Conservation (phyloP, 2,797 vertebrate species). For the Leuciscus waleckii region DNA sequence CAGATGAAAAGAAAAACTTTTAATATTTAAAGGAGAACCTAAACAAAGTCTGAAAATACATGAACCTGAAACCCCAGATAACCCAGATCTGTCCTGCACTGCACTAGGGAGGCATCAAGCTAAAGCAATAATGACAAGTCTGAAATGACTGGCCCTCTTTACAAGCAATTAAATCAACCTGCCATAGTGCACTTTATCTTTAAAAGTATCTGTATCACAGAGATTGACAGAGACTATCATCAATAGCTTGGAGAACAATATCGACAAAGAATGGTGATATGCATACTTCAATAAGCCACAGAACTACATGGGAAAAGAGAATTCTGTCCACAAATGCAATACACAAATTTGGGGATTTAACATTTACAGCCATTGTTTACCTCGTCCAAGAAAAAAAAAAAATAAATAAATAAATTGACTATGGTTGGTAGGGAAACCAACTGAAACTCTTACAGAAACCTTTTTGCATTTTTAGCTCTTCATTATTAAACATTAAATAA, state of each 20-base stretch:
- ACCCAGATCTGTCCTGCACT: conserved; percentile 44
- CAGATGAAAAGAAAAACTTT: neutral
- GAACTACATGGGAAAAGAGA: conserved; percentile 20
- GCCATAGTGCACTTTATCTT: neutral
- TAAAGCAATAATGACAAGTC: conserved; percentile 38
- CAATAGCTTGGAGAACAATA: conserved; percentile 8
- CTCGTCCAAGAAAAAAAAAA: neutral
- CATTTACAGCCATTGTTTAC: neutral
- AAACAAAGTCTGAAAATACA: conserved; percentile 27
- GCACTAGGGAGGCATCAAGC: conserved; percentile 12
- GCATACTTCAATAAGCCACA: conserved; percentile 49
- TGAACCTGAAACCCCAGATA: conserved; percentile 35
- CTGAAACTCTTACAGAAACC: neutral
- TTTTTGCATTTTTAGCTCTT: neutral
- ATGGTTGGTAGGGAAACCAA: neutral
- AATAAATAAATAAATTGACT: neutral
- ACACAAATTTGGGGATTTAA: neutral
- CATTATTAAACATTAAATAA: neutral
- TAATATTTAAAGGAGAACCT: neutral
- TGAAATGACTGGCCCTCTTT: conserved; percentile 41
- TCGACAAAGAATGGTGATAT: conserved; percentile 38
- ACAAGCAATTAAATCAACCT: conserved; percentile 41
- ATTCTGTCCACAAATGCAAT: neutral
- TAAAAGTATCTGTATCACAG: neutral
- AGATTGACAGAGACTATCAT: neutral